Evolutionary conservation across 2,888 invertebrate species (phyloP).

Genomic region (Mimumesa dahlbomi): DNA sequence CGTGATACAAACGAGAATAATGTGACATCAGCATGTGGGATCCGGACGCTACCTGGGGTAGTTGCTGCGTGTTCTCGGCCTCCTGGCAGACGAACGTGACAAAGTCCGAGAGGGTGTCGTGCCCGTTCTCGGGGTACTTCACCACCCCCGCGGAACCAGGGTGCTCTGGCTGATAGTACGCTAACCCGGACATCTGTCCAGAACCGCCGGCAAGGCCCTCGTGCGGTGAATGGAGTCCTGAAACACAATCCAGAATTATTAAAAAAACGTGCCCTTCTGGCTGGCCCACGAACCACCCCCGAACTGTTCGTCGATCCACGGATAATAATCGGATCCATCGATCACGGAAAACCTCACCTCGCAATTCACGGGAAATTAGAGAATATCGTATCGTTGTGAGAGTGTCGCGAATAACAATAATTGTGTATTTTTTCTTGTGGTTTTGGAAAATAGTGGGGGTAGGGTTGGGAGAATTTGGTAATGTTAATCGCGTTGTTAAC

Average conservation of each 20-base stretch:
- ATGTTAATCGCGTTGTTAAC: no score
- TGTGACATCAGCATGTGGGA: constrained; percentile 43
- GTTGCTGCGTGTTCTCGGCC: constrained; percentile 89
- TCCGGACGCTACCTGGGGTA: constrained; percentile 84
- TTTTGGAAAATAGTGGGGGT: no score
- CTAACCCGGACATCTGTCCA: constrained; percentile 81
- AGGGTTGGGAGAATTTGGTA: no score
- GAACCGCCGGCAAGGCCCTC: constrained; percentile 81
- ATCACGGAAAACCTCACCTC: no score
- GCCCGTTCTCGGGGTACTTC: constrained; percentile 92
- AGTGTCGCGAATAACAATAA: no score
- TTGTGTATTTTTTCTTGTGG: no score
- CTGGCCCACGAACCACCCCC: constrained; percentile 71
- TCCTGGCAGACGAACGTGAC: constrained; percentile 98
- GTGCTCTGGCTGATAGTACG: constrained; percentile 83
- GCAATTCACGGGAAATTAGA: no score
- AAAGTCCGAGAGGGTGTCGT: constrained; percentile 96
- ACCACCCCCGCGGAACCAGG: constrained; percentile 79
- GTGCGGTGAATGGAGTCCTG: constrained; percentile 82
- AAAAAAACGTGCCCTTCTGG: no score
- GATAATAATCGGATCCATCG: no score
- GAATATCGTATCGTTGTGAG: no score
- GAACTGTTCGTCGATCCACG: no score
- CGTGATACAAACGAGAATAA: constrained; percentile 13
- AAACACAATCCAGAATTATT: constrained; percentile 68